Evolutionary conservation across 2,113 vertebrate genomes (phyloP).

Genomic region (Rousettus leschenaultii): DNA sequence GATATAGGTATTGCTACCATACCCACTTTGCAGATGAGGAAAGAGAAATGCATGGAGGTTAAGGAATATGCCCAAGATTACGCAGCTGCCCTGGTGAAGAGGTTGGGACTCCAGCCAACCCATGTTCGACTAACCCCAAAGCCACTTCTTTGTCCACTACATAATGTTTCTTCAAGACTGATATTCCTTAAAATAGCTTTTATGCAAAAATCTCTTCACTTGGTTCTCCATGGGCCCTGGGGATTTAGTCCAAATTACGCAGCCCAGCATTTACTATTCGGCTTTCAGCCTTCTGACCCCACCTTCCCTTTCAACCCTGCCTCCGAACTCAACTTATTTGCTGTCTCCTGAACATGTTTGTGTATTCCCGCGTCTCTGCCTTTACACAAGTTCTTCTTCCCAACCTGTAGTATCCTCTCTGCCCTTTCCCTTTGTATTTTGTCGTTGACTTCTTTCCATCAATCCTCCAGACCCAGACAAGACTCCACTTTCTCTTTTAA

Average conservation of each 20-base stretch:
- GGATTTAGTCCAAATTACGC: not conserved
- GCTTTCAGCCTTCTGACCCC: not conserved
- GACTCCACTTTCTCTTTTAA: not conserved
- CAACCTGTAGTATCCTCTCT: not conserved
- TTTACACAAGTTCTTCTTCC: not conserved
- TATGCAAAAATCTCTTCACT: not conserved
- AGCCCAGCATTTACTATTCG: not conserved
- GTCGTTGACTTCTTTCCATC: not conserved
- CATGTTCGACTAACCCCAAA: not conserved
- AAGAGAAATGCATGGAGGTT: not conserved
- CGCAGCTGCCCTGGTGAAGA: not conserved
- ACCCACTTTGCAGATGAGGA: not conserved
- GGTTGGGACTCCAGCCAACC: not conserved
- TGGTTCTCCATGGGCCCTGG: not conserved
- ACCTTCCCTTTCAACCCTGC: not conserved
- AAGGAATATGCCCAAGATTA: not conserved
- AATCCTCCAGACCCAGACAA: not conserved
- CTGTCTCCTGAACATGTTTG: not conserved
- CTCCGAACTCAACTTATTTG: not conserved
- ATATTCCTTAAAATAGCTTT: not conserved
- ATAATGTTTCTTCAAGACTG: not conserved
- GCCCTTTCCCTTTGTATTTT: not conserved
- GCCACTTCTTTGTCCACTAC: not conserved
- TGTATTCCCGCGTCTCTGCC: rapidly evolving
- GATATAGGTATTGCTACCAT: not conserved